phyloP scores from a whole-genome alignment of 2,888 invertebrate species.

The Euproctis similis region DNA sequence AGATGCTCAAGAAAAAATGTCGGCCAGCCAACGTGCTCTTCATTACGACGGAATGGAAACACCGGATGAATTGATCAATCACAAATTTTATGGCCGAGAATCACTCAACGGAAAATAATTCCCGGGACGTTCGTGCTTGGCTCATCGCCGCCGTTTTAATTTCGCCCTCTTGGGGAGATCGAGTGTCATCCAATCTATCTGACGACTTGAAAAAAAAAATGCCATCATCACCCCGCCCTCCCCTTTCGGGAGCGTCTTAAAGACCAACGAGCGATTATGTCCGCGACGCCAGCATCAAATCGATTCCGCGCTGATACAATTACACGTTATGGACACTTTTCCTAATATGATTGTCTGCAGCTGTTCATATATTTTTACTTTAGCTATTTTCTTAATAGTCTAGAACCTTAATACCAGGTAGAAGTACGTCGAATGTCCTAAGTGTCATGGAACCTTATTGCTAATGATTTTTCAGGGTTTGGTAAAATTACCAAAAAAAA shows the following conservation, averaged over 20 bases:
- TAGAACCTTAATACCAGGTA: too few relatives aligned
- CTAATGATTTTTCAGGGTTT: too few relatives aligned
- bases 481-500: too few relatives aligned
- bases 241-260: slow-evolving; percentile 31
- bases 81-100: slow-evolving; percentile 73
- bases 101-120: slow-evolving; percentile 75
- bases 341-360: slow-evolving; percentile 1
- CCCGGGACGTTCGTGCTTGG: slow-evolving; percentile 63
- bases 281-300: slow-evolving; percentile 49
- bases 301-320: slow-evolving; percentile 31
- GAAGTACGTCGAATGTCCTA: too few relatives aligned
- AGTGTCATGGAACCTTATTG: too few relatives aligned
- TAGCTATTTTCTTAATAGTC: too few relatives aligned
- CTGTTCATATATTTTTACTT: too few relatives aligned
- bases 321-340: slow-evolving; percentile 10
- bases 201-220: slow-evolving; percentile 61
- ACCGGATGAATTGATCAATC: slow-evolving; percentile 75
- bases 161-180: slow-evolving; percentile 72
- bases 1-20: slow-evolving; percentile 37
- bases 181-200: slow-evolving; percentile 75
- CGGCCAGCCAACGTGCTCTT: slow-evolving; percentile 62
- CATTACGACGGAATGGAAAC: slow-evolving; percentile 67
- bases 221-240: slow-evolving; percentile 32
- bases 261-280: slow-evolving; percentile 52
- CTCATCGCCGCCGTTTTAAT: slow-evolving; percentile 73